A percentile compares a stretch with the other conserved stretches of the same genome.
Evolutionary conservation across 2,888 invertebrate species (phyloP).

Genomic region (Tenthredo notha): DNA sequence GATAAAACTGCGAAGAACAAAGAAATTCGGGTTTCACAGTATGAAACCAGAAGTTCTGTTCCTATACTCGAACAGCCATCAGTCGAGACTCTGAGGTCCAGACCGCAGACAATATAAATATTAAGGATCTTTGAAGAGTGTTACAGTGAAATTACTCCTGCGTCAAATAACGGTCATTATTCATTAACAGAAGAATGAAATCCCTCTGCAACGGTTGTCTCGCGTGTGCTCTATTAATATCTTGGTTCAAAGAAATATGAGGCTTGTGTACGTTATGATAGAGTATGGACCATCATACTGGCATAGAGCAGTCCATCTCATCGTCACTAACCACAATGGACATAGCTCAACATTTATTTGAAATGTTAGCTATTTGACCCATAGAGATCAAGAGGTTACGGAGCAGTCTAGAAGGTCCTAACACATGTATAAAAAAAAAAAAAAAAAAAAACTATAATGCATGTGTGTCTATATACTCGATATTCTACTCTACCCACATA

Average conservation of each 20-base stretch:
- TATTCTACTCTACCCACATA: background rate
- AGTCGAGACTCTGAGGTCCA: background rate
- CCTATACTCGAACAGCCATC: background rate
- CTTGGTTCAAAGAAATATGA: conserved; percentile 7
- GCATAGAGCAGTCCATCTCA: background rate
- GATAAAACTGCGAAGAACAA: too few species aligned
- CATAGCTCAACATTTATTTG: conserved; percentile 55
- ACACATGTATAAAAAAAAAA: background rate
- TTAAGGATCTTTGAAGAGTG: background rate
- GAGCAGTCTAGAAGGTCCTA: conserved; percentile 23
- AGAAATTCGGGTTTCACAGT: too few species aligned
- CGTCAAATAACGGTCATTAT: conserved; percentile 34
- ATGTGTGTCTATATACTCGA: background rate
- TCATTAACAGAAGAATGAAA: conserved; percentile 38
- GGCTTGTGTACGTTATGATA: background rate
- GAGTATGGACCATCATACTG: background rate
- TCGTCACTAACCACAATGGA: conserved; percentile 29
- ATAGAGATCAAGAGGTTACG: conserved; percentile 54
- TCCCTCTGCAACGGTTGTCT: background rate
- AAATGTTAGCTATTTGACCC: conserved; percentile 61
- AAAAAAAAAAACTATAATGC: background rate
- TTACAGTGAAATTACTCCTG: background rate
- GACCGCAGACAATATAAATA: background rate
- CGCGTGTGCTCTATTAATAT: conserved; percentile 37
- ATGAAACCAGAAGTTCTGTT: too few species aligned